A percentile compares a stretch with the other conserved stretches of the same genome.
phyloP scores from a whole-genome alignment of 2,113 vertebrate genomes.

The Phyllostomus hastatus region DNA sequence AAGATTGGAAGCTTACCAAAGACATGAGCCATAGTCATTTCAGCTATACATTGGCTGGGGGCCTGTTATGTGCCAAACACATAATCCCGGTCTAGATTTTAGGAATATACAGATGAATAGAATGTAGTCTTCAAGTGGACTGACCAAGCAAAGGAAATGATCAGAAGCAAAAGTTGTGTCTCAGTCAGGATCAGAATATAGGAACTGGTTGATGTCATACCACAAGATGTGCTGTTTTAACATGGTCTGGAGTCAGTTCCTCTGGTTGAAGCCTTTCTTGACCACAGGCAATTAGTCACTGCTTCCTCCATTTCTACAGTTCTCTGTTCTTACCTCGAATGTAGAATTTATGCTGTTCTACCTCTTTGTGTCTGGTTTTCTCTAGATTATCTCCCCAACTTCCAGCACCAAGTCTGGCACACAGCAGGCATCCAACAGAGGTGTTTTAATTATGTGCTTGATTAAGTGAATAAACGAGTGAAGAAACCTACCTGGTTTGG shows the following conservation, averaged over 20 bases:
- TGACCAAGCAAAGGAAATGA: constrained; percentile 18
- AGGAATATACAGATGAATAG: background rate
- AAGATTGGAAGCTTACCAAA: background rate
- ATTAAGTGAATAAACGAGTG: background rate
- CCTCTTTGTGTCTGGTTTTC: background rate
- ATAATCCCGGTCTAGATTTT: background rate
- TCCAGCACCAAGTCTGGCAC: background rate
- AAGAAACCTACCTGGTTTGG: background rate
- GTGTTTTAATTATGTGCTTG: background rate
- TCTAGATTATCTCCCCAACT: background rate
- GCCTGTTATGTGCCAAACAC: background rate
- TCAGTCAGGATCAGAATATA: constrained; percentile 28
- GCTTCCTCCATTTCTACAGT: constrained; percentile 14
- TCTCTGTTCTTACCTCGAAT: constrained; percentile 11
- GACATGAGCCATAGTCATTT: background rate
- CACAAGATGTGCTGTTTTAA: constrained; percentile 25
- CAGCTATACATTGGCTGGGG: background rate
- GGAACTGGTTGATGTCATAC: constrained; percentile 40
- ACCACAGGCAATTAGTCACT: constrained; percentile 55
- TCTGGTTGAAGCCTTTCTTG: background rate
- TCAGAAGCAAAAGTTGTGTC: constrained; percentile 10
- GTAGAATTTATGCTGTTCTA: background rate
- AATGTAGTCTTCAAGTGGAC: background rate
- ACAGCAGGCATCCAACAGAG: background rate
- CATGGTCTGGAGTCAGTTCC: constrained; percentile 7